phyloP scores from a whole-genome alignment of 2,888 invertebrate species.

The Brachypalpus laphriformis region DNA sequence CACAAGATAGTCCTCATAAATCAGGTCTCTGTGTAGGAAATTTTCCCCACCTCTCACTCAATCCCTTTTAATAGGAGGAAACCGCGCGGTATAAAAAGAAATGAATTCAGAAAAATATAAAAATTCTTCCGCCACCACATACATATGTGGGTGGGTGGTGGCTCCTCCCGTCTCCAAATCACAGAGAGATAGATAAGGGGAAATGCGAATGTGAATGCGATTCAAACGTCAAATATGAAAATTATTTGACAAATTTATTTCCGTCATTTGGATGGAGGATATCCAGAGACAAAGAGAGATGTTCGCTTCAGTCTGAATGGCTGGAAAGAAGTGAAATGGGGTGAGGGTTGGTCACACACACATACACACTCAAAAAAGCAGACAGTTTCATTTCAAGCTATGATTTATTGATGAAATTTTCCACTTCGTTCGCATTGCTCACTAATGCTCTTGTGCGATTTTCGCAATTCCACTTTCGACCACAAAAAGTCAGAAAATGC shows the following conservation, averaged over 20 bases:
- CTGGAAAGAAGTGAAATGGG: not conserved
- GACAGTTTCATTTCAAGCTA: slow-evolving; percentile 14
- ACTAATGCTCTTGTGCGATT: slow-evolving; percentile 47
- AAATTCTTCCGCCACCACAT: not conserved
- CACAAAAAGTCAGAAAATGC: slow-evolving; percentile 31
- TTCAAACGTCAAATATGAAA: slow-evolving; percentile 57
- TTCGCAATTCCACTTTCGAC: slow-evolving; percentile 21
- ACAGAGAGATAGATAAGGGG: not conserved
- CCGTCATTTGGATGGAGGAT: slow-evolving; percentile 38
- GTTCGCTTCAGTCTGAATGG: slow-evolving; percentile 3
- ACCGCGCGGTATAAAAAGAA: not conserved
- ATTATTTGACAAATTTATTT: slow-evolving; percentile 68
- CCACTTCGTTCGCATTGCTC: slow-evolving; percentile 30
- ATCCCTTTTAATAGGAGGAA: not conserved
- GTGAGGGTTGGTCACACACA: not conserved
- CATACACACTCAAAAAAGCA: not conserved
- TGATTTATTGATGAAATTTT: slow-evolving; percentile 70
- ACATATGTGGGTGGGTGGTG: not conserved
- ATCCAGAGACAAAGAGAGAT: slow-evolving; percentile 12
- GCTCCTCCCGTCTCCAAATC: not conserved
- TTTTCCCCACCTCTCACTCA: not conserved
- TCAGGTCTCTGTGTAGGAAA: slow-evolving; percentile 20
- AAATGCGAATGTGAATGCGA: slow-evolving; percentile 63
- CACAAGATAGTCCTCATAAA: slow-evolving; percentile 46
- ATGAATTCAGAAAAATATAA: not conserved